Evolutionary conservation across 2,113 vertebrate species (phyloP).

Genomic region (Rhinopomastus cyanomelas): DNA sequence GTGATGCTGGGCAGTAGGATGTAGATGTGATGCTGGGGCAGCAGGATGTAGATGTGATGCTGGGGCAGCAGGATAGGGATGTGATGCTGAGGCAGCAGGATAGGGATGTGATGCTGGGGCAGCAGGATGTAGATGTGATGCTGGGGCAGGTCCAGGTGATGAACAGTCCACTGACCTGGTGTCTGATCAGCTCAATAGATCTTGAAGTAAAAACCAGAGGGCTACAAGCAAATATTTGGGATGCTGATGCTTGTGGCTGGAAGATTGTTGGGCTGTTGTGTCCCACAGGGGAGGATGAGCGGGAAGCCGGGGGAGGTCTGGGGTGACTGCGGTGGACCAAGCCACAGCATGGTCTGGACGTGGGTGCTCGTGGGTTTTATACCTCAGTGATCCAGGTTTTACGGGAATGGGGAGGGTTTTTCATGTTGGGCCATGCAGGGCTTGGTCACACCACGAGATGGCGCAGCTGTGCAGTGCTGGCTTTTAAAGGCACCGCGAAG

Average conservation of each 20-base stretch:
- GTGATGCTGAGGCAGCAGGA: fast-evolving
- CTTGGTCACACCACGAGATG: conserved; percentile 41
- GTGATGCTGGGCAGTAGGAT: fast-evolving
- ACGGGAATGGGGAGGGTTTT: fast-evolving
- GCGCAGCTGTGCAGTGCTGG: conserved; percentile 31
- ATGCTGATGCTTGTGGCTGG: background rate
- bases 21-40: background rate
- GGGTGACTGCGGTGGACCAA: background rate
- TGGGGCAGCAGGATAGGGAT: no score
- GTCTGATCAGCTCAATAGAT: background rate
- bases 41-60: background rate
- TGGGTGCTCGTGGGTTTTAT: background rate
- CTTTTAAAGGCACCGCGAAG: background rate
- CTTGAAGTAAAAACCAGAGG: background rate
- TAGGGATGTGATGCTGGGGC: background rate
- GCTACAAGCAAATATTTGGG: background rate
- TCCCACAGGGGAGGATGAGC: background rate
- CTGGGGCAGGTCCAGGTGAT: background rate
- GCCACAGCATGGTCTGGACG: background rate
- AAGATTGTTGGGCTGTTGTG: background rate
- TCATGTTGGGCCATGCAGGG: background rate
- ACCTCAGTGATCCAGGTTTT: fast-evolving
- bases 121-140: background rate
- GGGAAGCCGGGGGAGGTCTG: background rate
- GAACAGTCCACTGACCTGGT: background rate